phyloP scores from a whole-genome alignment of 2,113 vertebrate species.

The Neolamprologus devosi region DNA sequence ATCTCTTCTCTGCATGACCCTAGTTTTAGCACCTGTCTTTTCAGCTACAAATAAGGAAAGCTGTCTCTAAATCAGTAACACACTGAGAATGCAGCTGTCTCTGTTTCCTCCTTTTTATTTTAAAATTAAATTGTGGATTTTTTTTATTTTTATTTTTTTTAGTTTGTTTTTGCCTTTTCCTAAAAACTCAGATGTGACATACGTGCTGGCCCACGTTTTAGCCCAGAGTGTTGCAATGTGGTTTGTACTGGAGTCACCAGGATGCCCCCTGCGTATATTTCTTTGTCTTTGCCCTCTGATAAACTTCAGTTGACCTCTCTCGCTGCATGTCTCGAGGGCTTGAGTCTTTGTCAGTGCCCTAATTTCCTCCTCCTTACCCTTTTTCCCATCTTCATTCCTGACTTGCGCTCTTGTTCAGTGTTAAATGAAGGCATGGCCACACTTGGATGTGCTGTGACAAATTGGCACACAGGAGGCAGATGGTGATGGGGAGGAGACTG shows the following conservation, averaged over 20 bases:
- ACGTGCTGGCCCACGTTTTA: not conserved
- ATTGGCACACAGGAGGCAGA: conserved; percentile 63
- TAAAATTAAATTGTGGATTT: not conserved
- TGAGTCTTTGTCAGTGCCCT: not conserved
- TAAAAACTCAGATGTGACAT: not conserved
- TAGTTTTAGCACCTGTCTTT: not conserved
- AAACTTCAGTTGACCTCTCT: conserved; percentile 29
- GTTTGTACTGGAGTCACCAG: not conserved
- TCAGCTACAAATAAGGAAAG: not conserved
- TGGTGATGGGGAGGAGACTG: conserved; percentile 54
- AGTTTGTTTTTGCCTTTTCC: not conserved
- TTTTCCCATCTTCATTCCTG: not conserved
- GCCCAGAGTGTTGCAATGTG: not conserved
- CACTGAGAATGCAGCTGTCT: not conserved
- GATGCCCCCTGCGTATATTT: not conserved
- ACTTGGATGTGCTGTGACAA: conserved; percentile 57
- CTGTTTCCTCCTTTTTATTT: not conserved
- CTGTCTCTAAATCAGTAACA: not conserved
- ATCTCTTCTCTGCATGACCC: not conserved
- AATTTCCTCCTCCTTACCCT: not conserved
- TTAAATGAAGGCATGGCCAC: conserved; percentile 49
- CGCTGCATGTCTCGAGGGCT: not conserved
- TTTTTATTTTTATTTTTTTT: not conserved
- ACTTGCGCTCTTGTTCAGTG: conserved; percentile 11
- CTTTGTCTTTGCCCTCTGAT: not conserved